Conservation (phyloP, 2,113 vertebrate species). For the Charadrius vociferus region DNA sequence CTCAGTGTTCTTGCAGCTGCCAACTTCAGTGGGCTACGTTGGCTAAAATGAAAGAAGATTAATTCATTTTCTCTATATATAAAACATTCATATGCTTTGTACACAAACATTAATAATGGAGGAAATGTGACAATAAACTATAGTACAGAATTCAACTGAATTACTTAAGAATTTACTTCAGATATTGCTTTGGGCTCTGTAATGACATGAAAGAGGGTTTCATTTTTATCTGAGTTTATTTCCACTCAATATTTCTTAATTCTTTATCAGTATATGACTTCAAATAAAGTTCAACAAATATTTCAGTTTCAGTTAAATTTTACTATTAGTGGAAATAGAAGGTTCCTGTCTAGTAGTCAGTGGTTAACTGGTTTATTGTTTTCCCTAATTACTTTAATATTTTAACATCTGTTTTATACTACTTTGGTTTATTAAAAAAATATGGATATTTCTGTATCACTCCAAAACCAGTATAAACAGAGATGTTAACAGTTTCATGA, state of each 20-base stretch:
- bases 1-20: constrained; percentile 3
- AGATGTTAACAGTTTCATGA: background rate
- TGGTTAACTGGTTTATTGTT: background rate
- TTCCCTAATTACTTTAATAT: background rate
- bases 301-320: background rate
- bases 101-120: background rate
- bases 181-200: background rate
- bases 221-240: background rate
- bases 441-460: background rate
- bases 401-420: background rate
- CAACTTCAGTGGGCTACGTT: background rate
- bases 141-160: background rate
- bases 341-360: background rate
- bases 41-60: background rate
- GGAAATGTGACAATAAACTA: background rate
- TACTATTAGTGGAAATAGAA: background rate
- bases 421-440: background rate
- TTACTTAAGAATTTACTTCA: background rate
- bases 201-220: background rate
- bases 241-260: background rate
- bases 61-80: background rate
- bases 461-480: background rate
- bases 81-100: background rate
- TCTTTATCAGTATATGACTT: background rate
- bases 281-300: background rate